These are phyloP conservation scores for Mobula hypostoma DNA, from an alignment of 2,113 vertebrate species.

Conservation along the genomic window DNA sequence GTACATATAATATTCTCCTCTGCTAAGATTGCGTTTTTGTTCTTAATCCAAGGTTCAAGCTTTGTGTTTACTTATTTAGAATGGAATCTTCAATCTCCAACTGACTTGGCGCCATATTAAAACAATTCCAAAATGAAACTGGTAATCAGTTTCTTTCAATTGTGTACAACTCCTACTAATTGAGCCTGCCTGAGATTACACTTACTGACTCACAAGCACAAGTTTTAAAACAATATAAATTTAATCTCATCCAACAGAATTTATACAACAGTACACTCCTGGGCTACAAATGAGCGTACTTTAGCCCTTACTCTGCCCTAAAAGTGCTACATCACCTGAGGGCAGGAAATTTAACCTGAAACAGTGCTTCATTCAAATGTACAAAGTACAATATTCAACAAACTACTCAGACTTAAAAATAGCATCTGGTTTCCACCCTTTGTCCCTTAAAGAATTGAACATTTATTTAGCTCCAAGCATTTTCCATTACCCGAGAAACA, in stretches of 20 bases:
- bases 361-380: constrained; percentile 27
- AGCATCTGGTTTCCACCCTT: constrained; percentile 31
- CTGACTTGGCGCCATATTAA: neutral
- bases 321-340: neutral
- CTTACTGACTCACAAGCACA: neutral
- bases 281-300: neutral
- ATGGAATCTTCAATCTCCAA: neutral
- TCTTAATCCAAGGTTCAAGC: neutral
- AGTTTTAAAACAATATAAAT: neutral
- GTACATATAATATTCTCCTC: too few species aligned
- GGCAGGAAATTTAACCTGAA: constrained; percentile 22
- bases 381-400: constrained; percentile 29
- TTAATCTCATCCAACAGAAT: neutral
- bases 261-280: neutral
- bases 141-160: neutral
- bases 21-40: too few species aligned
- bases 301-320: neutral
- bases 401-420: constrained; percentile 21
- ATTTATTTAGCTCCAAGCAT: constrained; percentile 27
- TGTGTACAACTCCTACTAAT: neutral
- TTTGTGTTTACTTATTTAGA: neutral
- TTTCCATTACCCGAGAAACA: constrained; percentile 24
- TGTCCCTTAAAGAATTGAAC: constrained; percentile 27
- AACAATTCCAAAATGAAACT: neutral
- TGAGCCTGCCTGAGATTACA: neutral